phyloP scores from a whole-genome alignment of 2,888 invertebrate species.

The Caenorhabditis macrosperma region DNA sequence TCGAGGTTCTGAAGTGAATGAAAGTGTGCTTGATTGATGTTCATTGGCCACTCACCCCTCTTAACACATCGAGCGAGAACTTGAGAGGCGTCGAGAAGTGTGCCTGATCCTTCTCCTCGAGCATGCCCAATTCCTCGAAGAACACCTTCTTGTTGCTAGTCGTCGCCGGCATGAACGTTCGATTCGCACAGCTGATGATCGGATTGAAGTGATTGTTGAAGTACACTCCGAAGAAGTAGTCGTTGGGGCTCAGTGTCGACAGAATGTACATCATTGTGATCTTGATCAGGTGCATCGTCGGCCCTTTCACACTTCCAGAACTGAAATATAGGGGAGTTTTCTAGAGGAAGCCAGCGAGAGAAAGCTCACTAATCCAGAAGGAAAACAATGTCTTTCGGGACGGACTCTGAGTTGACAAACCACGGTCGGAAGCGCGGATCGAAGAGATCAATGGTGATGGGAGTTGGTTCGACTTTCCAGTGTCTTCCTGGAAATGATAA shows the following conservation, averaged over 20 bases:
- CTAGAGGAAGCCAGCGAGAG: background rate
- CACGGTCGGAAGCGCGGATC: conserved; percentile 79
- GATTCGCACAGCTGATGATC: conserved; percentile 62
- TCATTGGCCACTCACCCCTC: conserved; percentile 55
- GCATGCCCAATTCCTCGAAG: conserved; percentile 69
- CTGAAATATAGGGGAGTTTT: conserved; percentile 40
- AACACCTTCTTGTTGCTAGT: conserved; percentile 78
- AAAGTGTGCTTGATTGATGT: background rate
- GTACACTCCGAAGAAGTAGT: conserved; percentile 76
- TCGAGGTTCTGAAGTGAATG: conserved; percentile 55
- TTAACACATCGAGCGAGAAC: conserved; percentile 61
- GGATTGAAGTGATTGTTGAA: conserved; percentile 64
- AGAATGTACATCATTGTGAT: conserved; percentile 76
- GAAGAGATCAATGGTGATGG: conserved; percentile 78
- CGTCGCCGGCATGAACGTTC: conserved; percentile 78
- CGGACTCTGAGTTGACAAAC: conserved; percentile 77
- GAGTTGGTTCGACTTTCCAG: conserved; percentile 73
- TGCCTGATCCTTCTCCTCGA: conserved; percentile 77
- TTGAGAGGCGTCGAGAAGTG: conserved; percentile 73
- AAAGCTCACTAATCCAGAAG: conserved; percentile 78
- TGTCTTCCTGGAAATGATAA: conserved; percentile 69
- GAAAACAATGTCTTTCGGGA: conserved; percentile 79
- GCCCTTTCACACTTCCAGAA: conserved; percentile 74
- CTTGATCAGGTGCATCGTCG: conserved; percentile 78
- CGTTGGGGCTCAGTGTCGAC: conserved; percentile 77